Percentiles rank a stretch among this genome's conserved stretches.
phyloP scores from a whole-genome alignment of 2,888 invertebrate species.

The Callyntrura guangdongensis region DNA sequence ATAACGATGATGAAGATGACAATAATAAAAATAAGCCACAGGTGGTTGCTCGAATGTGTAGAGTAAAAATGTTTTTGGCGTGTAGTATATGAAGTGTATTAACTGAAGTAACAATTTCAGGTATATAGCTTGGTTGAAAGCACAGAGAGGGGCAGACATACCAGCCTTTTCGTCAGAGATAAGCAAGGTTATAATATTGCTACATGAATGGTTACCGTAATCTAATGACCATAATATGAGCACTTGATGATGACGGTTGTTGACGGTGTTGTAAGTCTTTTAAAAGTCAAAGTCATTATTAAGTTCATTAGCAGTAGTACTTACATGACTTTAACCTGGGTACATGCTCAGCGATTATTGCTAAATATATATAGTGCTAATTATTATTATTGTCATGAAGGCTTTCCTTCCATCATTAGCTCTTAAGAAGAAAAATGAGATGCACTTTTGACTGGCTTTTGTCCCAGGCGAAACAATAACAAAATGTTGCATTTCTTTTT shows the following conservation, averaged over 20 bases:
- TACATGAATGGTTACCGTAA: slow-evolving; percentile 20
- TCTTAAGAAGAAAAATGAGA: neutral
- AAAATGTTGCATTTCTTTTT: neutral
- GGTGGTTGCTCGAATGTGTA: slow-evolving; percentile 3
- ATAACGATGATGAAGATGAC: slow-evolving; percentile 23
- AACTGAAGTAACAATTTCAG: slow-evolving; percentile 38
- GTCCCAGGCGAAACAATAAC: too few species aligned
- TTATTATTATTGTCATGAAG: neutral
- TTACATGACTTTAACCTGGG: neutral
- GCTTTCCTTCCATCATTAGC: slow-evolving; percentile 38
- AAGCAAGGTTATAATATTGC: slow-evolving; percentile 54
- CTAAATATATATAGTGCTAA: too few species aligned
- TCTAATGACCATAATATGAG: slow-evolving; percentile 14
- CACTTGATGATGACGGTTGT: too few species aligned
- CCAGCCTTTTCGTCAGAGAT: neutral
- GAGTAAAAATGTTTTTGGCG: neutral
- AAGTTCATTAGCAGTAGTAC: slow-evolving; percentile 11
- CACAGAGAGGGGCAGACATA: neutral
- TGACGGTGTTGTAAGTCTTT: slow-evolving; percentile 41
- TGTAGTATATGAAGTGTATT: slow-evolving; percentile 4
- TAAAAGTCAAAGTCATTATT: slow-evolving; percentile 56
- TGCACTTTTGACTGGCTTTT: slow-evolving; percentile 20
- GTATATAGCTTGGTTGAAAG: slow-evolving; percentile 17
- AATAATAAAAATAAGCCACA: slow-evolving; percentile 49
- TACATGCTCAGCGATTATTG: slow-evolving; percentile 32